Evolutionary conservation across 2,888 invertebrate species (phyloP).

Genomic region (Drosophila histrio): DNA sequence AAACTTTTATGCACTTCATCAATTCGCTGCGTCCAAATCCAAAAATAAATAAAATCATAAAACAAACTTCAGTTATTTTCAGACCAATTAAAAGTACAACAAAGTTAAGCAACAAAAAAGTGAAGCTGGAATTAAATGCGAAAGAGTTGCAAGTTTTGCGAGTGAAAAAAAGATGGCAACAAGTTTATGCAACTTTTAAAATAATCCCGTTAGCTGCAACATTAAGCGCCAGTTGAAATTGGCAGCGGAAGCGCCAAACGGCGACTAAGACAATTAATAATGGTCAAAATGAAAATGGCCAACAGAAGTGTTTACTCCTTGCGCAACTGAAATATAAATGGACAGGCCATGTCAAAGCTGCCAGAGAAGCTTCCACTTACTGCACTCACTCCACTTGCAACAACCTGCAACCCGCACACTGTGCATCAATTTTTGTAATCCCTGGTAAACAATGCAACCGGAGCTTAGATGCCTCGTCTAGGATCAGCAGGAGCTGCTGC

Average conservation of each 20-base stretch:
- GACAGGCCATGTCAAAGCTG: constrained; percentile 43
- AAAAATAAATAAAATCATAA: constrained; percentile 41
- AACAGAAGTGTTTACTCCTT: constrained; percentile 48
- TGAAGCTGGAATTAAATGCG: constrained; percentile 22
- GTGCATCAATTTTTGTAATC: constrained; percentile 55
- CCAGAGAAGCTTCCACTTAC: constrained; percentile 8
- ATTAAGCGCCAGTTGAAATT: constrained; percentile 31
- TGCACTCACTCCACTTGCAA: not conserved
- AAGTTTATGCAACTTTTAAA: constrained; percentile 19
- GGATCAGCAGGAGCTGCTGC: constrained; percentile 16
- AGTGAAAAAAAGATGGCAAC: constrained; percentile 7
- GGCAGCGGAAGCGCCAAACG: constrained; percentile 1
- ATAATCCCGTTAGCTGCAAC: constrained; percentile 51
- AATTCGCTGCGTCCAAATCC: constrained; percentile 20
- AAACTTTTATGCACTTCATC: constrained; percentile 32
- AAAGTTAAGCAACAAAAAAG: constrained; percentile 50
- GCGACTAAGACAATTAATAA: constrained; percentile 68
- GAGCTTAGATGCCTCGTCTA: constrained; percentile 27
- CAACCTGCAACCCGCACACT: constrained; percentile 11
- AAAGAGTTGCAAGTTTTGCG: constrained; percentile 28
- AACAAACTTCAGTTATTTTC: constrained; percentile 43
- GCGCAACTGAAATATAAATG: constrained; percentile 50
- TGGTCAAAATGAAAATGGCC: constrained; percentile 43
- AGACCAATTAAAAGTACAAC: constrained; percentile 66
- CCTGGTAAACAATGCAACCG: constrained; percentile 59